These are phyloP conservation scores for Mycteria americana DNA, from an alignment of 2,797 vertebrate genomes.

Conservation along the genomic window DNA sequence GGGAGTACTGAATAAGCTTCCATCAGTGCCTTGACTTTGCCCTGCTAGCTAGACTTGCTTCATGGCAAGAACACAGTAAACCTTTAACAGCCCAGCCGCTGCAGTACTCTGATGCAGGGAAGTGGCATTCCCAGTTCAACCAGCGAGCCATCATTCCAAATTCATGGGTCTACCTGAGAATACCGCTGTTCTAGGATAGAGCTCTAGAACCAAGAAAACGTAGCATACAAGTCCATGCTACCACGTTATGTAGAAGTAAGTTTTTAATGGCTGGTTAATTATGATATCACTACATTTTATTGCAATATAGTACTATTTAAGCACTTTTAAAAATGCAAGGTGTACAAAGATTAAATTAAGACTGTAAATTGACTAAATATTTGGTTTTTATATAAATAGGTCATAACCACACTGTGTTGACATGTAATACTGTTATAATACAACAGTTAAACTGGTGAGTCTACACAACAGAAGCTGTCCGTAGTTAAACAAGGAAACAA, in stretches of 20 bases:
- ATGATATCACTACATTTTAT: conserved; percentile 85
- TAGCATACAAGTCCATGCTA: conserved; percentile 60
- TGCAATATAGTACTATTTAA: conserved; percentile 86
- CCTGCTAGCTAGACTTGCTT: neutral
- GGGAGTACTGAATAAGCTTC: neutral
- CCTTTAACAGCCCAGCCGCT: neutral
- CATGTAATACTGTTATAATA: conserved; percentile 88
- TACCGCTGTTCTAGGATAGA: neutral
- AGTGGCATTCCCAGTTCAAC: rapidly evolving
- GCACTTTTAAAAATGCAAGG: conserved; percentile 87
- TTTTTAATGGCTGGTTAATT: conserved; percentile 87
- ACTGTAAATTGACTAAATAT: conserved; percentile 88
- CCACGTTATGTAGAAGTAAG: conserved; percentile 71
- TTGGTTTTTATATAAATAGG: conserved; percentile 92
- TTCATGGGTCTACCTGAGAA: rapidly evolving
- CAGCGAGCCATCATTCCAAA: rapidly evolving
- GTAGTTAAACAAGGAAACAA: conserved; percentile 81
- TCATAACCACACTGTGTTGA: conserved; percentile 89
- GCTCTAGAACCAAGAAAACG: neutral
- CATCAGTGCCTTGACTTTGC: neutral
- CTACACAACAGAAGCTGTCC: conserved; percentile 81
- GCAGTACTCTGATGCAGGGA: rapidly evolving
- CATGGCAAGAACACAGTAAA: neutral
- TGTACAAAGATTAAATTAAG: conserved; percentile 87
- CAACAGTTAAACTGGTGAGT: conserved; percentile 84